phyloP scores from a whole-genome alignment of 2,113 vertebrate genomes.

The Egretta garzetta region DNA sequence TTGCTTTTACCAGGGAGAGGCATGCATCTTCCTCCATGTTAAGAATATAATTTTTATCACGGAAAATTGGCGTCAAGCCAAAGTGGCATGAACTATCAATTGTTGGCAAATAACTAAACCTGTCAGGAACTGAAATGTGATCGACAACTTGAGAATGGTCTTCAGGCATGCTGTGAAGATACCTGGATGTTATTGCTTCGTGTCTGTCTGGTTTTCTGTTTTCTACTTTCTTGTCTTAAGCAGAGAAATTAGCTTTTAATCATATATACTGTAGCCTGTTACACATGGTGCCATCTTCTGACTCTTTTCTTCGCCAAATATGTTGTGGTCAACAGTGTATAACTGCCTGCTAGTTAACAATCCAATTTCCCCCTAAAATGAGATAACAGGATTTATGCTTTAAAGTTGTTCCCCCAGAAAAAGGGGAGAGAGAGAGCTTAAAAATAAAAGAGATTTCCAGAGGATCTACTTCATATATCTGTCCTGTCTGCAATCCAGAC shows the following conservation, averaged over 20 bases:
- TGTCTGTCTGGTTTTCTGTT: not conserved
- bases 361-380: not conserved
- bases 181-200: not conserved
- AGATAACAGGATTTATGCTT: not conserved
- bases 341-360: not conserved
- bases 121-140: not conserved
- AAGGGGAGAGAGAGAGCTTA: too few relatives aligned
- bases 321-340: not conserved
- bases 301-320: not conserved
- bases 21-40: not conserved
- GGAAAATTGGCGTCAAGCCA: not conserved
- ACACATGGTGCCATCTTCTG: not conserved
- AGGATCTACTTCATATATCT: not conserved
- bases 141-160: not conserved
- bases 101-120: not conserved
- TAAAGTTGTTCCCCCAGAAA: not conserved
- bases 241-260: not conserved
- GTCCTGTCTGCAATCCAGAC: not conserved
- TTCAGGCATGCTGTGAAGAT: not conserved
- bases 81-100: not conserved
- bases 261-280: not conserved
- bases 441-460: not conserved
- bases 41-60: not conserved
- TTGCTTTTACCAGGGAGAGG: not conserved
- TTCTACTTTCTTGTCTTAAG: not conserved